Base-by-base conservation (phyloP, 1,140 invertebrate species). In the Ips nitidus region DNA sequence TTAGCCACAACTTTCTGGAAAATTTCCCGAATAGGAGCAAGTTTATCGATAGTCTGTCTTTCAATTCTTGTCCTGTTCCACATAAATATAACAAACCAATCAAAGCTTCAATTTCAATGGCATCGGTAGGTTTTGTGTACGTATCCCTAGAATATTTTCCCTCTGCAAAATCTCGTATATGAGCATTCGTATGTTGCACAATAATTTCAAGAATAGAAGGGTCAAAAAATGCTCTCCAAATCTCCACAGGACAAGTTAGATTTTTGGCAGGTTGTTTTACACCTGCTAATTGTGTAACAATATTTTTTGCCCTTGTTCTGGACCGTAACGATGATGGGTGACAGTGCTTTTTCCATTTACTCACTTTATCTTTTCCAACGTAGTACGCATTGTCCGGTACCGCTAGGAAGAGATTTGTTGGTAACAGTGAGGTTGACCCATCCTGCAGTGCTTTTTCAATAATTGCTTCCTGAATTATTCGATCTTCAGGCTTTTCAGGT, bases 1-100 rank as follows among this genome's bases (percentile, higher is more conserved):
- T 55, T 71, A 22, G n/a, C 3, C 3, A 55, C 52, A 67, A 66
- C 58, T 22, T 61, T 7, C 41, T 66, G 38, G 47, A 52, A 66
- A 52, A 71, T 2, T 40, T 65, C 43, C 38, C 55, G 3, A 7
- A 70, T 70, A 4, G 52, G n/a, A 8, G 61, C 68, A 8, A 70
- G 22, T 37, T 69, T 70, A 41, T 65, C 68, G 7, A 7, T 5
- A 8, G 8, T 22, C 3, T 53, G 8, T 52, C 61, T 50, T 5
- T 8, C 47, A 52, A 8, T 36, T 7, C 61, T 22, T 38, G 61
- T 64, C 22, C n/a, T n/a, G n/a, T n/a, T n/a, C 52, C 22, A 22
- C 22, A 22, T 22, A 22, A 22, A 22, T 22, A 22, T 22, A 22
- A 22, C 45, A 3, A 2, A 0, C 36, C 52, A 42, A 64, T 64